Base-by-base conservation (phyloP, 1,140 invertebrate genomes). In the Apis florea region DNA sequence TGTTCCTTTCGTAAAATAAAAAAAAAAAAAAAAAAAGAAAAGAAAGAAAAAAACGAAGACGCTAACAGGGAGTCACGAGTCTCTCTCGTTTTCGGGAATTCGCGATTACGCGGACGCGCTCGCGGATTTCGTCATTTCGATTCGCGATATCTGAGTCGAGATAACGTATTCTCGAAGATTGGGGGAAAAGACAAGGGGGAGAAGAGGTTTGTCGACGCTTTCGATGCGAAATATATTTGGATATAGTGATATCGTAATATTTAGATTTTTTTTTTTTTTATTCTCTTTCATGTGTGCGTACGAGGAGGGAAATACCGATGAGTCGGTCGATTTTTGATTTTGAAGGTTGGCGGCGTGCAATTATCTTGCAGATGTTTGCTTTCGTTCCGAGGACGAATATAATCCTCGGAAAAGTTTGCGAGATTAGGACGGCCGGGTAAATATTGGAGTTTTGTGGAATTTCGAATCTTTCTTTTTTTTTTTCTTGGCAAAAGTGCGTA, bases 121-220 rank as follows among this genome's bases (percentile, higher is more conserved):
- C 72, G 47, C 47, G 59, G 72, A 74, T 74, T 63, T 74, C 58
- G 21, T 74, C 71, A 74, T 12, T n/a, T n/a, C n/a, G 71, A 47
- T n/a, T 6, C 71, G 1, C 24, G 59, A 47, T 64, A 31, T 75
- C 49, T 64, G 26, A 8, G 19, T 63, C 24, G 8, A 75, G 72
- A 75, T 75, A 75, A n/a, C n/a, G 40, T 47, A 19, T 8, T 15
- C 17, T 31, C 26, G 26, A 31, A 31, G 26, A 31, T 31, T 31
- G 26, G 26, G 26, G 2, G 1, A 2, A 31, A 2, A 2, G 31
- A 31, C 31, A 31, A 31, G 31, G 31, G 31, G 3, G 31, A 40
- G 6, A 40, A 40, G 31, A 0, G 31, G 31, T 40, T 40, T 3
- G 31, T 40, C 31, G 31, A 31, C 4, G 31, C 31, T n/a, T n/a